phyloP scores from a whole-genome alignment of 2,113 vertebrate species.

The Sitta europaea region DNA sequence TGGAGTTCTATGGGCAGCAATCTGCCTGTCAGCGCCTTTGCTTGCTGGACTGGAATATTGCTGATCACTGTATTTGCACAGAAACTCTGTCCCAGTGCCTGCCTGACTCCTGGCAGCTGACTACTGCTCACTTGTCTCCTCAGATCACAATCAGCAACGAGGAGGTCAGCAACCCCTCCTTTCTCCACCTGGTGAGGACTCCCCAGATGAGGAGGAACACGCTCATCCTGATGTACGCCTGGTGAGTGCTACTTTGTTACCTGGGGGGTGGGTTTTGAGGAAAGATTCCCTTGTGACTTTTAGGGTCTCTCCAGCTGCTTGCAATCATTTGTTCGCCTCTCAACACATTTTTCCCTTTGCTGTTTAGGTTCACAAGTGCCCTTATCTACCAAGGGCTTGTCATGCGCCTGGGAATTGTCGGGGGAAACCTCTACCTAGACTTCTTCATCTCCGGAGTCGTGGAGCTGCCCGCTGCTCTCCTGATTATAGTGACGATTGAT shows the following conservation, averaged over 20 bases:
- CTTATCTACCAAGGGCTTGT: conserved; percentile 92
- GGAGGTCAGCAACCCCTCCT: conserved; percentile 76
- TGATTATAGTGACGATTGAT: conserved; percentile 89
- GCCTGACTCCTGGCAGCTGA: neutral
- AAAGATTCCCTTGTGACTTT: neutral
- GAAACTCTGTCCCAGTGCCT: neutral
- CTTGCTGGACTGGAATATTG: neutral
- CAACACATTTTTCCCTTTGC: neutral
- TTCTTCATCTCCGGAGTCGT: conserved; percentile 87
- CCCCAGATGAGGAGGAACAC: conserved; percentile 89
- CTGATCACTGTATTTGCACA: neutral
- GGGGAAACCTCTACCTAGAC: conserved; percentile 86
- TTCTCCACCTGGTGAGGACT: conserved; percentile 85
- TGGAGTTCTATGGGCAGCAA: neutral
- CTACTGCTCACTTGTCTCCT: conserved; percentile 18
- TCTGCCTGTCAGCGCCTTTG: neutral
- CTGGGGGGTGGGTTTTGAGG: neutral
- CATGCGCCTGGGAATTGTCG: conserved; percentile 87
- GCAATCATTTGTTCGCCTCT: neutral
- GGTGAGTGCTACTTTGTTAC: conserved; percentile 71
- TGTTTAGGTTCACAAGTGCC: conserved; percentile 86
- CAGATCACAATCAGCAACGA: conserved; percentile 77
- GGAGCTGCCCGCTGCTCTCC: conserved; percentile 84
- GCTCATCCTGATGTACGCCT: conserved; percentile 89
- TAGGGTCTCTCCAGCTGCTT: neutral